These are phyloP conservation scores for Megathymus violae DNA, from an alignment of 1,140 invertebrate species.

Conservation along the genomic window DNA sequence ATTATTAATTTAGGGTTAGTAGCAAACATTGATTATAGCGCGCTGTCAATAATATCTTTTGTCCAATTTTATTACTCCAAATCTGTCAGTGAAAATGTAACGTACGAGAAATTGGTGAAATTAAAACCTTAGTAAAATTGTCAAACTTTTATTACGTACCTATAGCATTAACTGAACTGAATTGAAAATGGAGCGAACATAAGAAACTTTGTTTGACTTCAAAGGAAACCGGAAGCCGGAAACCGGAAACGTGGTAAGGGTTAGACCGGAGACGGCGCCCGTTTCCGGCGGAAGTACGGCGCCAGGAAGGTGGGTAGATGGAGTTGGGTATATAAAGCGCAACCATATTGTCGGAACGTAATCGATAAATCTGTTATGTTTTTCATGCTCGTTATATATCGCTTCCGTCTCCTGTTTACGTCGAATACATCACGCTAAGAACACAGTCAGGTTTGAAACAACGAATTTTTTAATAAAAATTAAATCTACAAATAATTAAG, in stretches of 20 bases:
- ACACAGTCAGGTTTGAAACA: too few relatives aligned
- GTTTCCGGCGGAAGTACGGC: constrained; percentile 78
- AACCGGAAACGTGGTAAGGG: constrained; percentile 81
- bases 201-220: constrained; percentile 70
- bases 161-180: constrained; percentile 43
- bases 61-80: too few relatives aligned
- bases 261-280: constrained; percentile 80
- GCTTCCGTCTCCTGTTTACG: constrained; percentile 76
- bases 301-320: constrained; percentile 78
- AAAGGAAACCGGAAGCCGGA: constrained; percentile 78
- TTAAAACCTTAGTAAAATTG: not conserved
- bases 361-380: constrained; percentile 78
- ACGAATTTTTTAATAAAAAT: too few relatives aligned
- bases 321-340: constrained; percentile 69
- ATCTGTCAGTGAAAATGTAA: too few relatives aligned
- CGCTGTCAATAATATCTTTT: too few relatives aligned
- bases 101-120: too few relatives aligned
- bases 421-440: too few relatives aligned
- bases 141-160: not conserved
- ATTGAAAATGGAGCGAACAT: constrained; percentile 52
- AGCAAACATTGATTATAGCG: too few relatives aligned
- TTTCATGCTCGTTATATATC: constrained; percentile 69
- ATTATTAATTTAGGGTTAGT: too few relatives aligned
- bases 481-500: too few relatives aligned
- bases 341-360: constrained; percentile 73